phyloP scores from a whole-genome alignment of 2,888 invertebrate species.

The Plutella xylostella region DNA sequence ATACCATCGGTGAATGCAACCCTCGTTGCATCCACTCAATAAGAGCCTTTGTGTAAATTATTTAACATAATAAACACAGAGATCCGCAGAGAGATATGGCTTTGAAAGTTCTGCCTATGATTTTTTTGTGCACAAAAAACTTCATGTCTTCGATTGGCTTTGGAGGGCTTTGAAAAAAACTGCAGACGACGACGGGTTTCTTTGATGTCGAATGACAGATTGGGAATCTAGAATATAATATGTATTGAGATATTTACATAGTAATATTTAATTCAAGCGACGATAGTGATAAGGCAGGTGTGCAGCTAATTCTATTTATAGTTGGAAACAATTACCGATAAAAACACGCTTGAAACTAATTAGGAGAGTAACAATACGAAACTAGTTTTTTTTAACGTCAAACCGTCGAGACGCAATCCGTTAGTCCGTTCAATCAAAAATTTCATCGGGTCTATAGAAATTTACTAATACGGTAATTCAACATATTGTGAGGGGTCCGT shows the following conservation, averaged over 20 bases:
- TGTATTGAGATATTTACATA: too few species aligned
- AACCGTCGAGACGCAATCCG: slow-evolving; percentile 64
- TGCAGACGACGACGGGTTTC: neutral
- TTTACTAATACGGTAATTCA: slow-evolving; percentile 67
- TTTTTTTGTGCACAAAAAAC: too few species aligned
- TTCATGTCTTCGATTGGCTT: slow-evolving; percentile 9
- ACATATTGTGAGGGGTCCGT: slow-evolving; percentile 60
- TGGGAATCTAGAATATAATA: too few species aligned
- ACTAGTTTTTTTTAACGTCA: too few species aligned
- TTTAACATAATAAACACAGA: slow-evolving; percentile 18
- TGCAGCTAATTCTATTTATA: too few species aligned
- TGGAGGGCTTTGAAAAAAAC: neutral
- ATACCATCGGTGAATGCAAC: slow-evolving; percentile 18
- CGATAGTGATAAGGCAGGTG: too few species aligned
- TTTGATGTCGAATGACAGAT: too few species aligned
- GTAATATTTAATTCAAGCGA: too few species aligned
- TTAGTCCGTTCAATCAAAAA: slow-evolving; percentile 62
- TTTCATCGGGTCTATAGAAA: slow-evolving; percentile 62
- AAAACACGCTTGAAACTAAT: too few species aligned
- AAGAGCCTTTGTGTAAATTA: slow-evolving; percentile 13
- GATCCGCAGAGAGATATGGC: slow-evolving; percentile 7
- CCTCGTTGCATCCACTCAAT: slow-evolving; percentile 1
- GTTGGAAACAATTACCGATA: slow-evolving; percentile 30
- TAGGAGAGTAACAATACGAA: too few species aligned
- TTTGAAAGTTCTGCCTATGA: neutral